These are phyloP conservation scores for Aplochiton taeniatus DNA, from an alignment of 2,797 vertebrate genomes.

Conservation along the genomic window DNA sequence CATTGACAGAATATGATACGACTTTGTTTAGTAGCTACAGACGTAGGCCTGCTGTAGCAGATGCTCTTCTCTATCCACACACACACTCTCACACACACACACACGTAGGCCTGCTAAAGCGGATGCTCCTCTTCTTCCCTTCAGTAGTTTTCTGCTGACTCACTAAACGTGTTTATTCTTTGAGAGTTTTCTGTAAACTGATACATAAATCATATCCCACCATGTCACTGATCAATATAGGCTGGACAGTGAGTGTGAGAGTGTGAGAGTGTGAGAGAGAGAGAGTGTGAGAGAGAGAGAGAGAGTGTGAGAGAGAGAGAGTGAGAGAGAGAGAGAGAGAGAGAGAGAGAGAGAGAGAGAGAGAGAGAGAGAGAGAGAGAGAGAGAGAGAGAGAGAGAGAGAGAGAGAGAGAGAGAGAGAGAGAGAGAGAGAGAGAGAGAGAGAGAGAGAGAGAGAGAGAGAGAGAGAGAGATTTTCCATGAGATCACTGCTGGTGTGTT, in stretches of 20 bases:
- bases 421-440: too few relatives aligned
- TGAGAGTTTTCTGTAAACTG: too few relatives aligned
- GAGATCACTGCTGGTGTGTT: conserved; percentile 1
- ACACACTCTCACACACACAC: neutral
- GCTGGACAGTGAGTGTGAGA: conserved; percentile 23
- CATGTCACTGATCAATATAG: neutral
- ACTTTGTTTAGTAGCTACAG: too few relatives aligned
- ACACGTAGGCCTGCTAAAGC: neutral
- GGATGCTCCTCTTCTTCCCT: too few relatives aligned
- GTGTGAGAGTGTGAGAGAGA: conserved; percentile 19
- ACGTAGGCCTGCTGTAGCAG: too few relatives aligned
- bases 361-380: conserved; percentile 23
- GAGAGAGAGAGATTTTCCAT: conserved; percentile 1
- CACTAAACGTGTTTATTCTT: too few relatives aligned
- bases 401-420: conserved; percentile 21
- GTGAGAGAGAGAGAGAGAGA: neutral
- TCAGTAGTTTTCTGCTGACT: too few relatives aligned
- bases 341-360: conserved; percentile 27
- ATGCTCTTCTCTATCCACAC: neutral
- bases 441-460: neutral
- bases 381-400: conserved; percentile 25
- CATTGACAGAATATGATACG: too few relatives aligned
- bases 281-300: neutral
- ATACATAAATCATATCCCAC: too few relatives aligned
- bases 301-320: neutral